These are phyloP conservation scores for Semotilus atromaculatus DNA, from an alignment of 2,797 vertebrate genomes.

Conservation along the genomic window DNA sequence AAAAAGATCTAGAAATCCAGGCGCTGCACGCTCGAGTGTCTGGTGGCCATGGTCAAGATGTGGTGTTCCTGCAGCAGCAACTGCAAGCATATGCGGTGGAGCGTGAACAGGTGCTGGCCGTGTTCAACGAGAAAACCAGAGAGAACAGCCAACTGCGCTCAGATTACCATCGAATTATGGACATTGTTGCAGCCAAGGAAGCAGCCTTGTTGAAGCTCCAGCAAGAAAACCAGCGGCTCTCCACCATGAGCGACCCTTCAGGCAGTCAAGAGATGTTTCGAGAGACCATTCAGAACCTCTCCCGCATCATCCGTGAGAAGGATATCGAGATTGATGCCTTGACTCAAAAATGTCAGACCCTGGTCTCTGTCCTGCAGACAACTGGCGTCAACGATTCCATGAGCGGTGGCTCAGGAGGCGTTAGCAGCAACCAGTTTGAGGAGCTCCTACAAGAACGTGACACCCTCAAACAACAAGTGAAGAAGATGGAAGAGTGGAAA, in stretches of 20 bases:
- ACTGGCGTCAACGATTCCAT: slow-evolving; percentile 71
- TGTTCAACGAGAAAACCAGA: slow-evolving; percentile 93
- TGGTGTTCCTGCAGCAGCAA: slow-evolving; percentile 92
- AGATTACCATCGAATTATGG: slow-evolving; percentile 93
- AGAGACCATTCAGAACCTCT: slow-evolving; percentile 97
- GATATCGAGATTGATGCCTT: slow-evolving; percentile 98
- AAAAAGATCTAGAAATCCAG: slow-evolving; percentile 96
- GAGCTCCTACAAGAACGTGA: slow-evolving; percentile 94
- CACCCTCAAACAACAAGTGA: slow-evolving; percentile 94
- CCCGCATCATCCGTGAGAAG: slow-evolving; percentile 96
- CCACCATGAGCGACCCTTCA: slow-evolving; percentile 81
- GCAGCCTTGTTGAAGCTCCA: slow-evolving; percentile 89
- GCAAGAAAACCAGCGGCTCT: slow-evolving; percentile 91
- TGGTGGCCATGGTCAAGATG: slow-evolving; percentile 82
- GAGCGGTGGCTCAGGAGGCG: slow-evolving; percentile 75
- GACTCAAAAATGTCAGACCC: slow-evolving; percentile 96
- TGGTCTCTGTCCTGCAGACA: slow-evolving; percentile 90
- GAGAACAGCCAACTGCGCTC: slow-evolving; percentile 94
- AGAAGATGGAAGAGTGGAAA: slow-evolving; percentile 99
- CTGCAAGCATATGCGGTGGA: slow-evolving; percentile 89
- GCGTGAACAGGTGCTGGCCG: slow-evolving; percentile 90
- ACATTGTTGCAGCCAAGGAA: slow-evolving; percentile 92
- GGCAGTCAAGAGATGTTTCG: slow-evolving; percentile 96
- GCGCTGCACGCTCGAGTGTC: slow-evolving; percentile 88
- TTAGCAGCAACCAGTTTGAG: slow-evolving; percentile 98